phyloP scores from a whole-genome alignment of 2,888 invertebrate species.

The Metacarcinus magister region DNA sequence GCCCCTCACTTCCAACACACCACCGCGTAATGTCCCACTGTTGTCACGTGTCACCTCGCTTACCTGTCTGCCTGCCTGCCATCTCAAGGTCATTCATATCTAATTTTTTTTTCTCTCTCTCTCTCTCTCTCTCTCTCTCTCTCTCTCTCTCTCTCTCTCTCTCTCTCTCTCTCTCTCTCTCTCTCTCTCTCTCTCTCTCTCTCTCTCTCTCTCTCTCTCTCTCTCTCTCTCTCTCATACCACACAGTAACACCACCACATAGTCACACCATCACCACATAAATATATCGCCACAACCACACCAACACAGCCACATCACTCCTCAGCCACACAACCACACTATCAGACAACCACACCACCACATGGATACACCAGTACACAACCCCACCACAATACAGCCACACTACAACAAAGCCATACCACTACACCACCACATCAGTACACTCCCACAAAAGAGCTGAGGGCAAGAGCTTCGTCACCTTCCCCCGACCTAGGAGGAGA shows the following conservation, averaged over 20 bases:
- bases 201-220: not conserved
- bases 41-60: not conserved
- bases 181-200: constrained; percentile 39
- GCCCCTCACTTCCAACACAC: not conserved
- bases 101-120: not conserved
- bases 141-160: constrained; percentile 47
- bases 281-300: not conserved
- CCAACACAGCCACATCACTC: not conserved
- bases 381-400: not conserved
- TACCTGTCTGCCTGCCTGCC: not conserved
- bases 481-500: not conserved
- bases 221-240: constrained; percentile 5
- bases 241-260: not conserved
- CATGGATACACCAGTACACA: not conserved
- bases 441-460: not conserved
- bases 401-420: not conserved
- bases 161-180: constrained; percentile 32
- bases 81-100: not conserved
- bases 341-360: not conserved
- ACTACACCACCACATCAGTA: not conserved
- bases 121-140: constrained; percentile 38
- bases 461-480: not conserved
- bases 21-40: not conserved
- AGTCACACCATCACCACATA: not conserved
- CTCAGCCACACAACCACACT: not conserved